phyloP scores from a whole-genome alignment of 2,888 invertebrate species.

The Caradrina clavipalpis region DNA sequence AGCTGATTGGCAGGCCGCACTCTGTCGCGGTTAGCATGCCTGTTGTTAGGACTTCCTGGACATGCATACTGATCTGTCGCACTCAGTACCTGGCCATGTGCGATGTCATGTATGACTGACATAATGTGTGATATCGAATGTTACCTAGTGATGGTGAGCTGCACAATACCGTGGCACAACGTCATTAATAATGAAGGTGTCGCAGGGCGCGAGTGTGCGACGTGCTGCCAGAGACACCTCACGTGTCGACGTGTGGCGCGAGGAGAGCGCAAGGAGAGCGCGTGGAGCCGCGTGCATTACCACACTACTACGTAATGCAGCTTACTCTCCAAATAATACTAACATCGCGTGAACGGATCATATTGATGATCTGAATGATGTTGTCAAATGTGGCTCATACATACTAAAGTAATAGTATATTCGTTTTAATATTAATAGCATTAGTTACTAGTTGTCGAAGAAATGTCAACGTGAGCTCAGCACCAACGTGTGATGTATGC shows the following conservation, averaged over 20 bases:
- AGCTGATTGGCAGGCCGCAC: constrained; percentile 32
- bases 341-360: neutral
- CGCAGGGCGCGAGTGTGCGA: too few relatives aligned
- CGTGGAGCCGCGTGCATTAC: too few relatives aligned
- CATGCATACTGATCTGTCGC: constrained; percentile 22
- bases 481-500: too few relatives aligned
- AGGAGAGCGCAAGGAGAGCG: neutral
- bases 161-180: too few relatives aligned
- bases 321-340: neutral
- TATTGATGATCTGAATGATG: neutral
- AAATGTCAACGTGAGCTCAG: neutral
- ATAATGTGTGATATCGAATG: too few relatives aligned
- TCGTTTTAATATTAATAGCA: too few relatives aligned
- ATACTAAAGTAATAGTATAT: too few relatives aligned
- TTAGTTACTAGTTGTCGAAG: neutral
- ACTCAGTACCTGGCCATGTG: too few relatives aligned
- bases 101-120: neutral
- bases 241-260: neutral
- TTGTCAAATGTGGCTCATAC: neutral
- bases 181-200: too few relatives aligned
- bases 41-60: constrained; percentile 4
- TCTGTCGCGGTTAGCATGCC: neutral
- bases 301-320: neutral
- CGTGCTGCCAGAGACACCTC: too few relatives aligned
- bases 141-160: too few relatives aligned